Conservation (phyloP, 1,140 invertebrate species). For the Belonocnema kinseyi region DNA sequence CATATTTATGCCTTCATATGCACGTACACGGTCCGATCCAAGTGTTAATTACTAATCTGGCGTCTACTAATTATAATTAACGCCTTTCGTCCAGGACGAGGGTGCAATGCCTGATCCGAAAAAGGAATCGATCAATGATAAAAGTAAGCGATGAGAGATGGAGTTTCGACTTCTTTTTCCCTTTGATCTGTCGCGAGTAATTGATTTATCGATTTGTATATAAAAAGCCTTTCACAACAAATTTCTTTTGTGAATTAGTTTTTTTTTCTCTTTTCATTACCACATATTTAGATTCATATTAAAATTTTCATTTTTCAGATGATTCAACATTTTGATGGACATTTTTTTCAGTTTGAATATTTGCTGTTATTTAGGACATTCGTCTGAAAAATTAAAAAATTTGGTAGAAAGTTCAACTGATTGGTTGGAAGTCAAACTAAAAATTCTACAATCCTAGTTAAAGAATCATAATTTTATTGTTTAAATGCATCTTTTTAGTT, state of each 20-base stretch:
- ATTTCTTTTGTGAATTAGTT: background rate
- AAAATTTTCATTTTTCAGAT: too few species aligned
- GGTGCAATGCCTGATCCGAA: conserved; percentile 1
- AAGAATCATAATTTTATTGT: too few species aligned
- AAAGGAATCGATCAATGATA: background rate
- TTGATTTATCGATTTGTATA: conserved; percentile 14
- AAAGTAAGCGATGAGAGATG: background rate
- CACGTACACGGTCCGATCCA: conserved; percentile 66
- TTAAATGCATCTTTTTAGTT: too few species aligned
- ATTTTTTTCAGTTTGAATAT: too few species aligned
- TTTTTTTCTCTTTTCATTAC: too few species aligned
- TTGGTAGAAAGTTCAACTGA: too few species aligned
- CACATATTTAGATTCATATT: too few species aligned
- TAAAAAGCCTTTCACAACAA: conserved; percentile 9
- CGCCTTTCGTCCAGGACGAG: conserved; percentile 64
- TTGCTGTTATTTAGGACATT: too few species aligned
- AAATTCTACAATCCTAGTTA: too few species aligned
- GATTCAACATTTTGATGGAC: too few species aligned
- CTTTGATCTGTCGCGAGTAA: conserved; percentile 14
- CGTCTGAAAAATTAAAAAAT: too few species aligned
- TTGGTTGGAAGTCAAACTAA: too few species aligned
- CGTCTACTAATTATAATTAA: conserved; percentile 76
- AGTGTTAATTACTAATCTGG: conserved; percentile 75
- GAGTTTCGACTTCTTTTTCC: conserved; percentile 13
- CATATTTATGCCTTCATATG: conserved; percentile 49